Percentiles rank a stretch among this genome's conserved stretches.
phyloP scores from a whole-genome alignment of 2,888 invertebrate genomes.

The Calameuta filiformis region DNA sequence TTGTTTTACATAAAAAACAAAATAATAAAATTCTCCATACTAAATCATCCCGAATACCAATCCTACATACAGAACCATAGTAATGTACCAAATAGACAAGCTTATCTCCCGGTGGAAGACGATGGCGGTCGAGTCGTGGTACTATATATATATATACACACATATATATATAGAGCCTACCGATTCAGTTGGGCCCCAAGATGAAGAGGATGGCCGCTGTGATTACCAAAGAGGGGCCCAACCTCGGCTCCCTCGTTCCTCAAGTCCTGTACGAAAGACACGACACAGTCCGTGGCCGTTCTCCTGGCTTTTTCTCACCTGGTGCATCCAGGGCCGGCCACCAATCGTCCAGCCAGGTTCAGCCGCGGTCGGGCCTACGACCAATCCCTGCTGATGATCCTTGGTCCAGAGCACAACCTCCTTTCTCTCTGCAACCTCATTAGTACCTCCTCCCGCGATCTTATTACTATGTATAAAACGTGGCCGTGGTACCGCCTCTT shows the following conservation, averaged over 20 bases:
- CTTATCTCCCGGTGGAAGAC: background rate
- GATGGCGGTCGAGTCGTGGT: background rate
- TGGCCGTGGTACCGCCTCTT: conserved; percentile 41
- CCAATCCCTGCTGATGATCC: conserved; percentile 57
- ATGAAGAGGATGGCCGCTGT: conserved; percentile 10
- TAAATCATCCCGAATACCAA: background rate
- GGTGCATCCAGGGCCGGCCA: conserved; percentile 13
- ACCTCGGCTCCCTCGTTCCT: background rate
- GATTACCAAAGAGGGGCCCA: background rate
- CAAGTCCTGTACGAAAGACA: background rate
- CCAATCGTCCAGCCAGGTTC: conserved; percentile 50
- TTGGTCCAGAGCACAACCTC: conserved; percentile 53
- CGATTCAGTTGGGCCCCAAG: background rate
- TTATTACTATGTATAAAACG: conserved; percentile 21
- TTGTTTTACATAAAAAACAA: background rate
- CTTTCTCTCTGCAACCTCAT: conserved; percentile 45
- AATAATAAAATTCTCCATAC: background rate
- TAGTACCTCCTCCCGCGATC: conserved; percentile 37
- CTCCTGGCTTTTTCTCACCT: conserved; percentile 33
- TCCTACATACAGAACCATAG: background rate
- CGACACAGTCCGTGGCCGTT: background rate
- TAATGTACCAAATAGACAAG: background rate
- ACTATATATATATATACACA: background rate
- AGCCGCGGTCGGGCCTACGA: conserved; percentile 37
- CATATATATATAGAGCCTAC: background rate